phyloP scores from a whole-genome alignment of 2,797 vertebrate species.

The Leucoraja ocellata region DNA sequence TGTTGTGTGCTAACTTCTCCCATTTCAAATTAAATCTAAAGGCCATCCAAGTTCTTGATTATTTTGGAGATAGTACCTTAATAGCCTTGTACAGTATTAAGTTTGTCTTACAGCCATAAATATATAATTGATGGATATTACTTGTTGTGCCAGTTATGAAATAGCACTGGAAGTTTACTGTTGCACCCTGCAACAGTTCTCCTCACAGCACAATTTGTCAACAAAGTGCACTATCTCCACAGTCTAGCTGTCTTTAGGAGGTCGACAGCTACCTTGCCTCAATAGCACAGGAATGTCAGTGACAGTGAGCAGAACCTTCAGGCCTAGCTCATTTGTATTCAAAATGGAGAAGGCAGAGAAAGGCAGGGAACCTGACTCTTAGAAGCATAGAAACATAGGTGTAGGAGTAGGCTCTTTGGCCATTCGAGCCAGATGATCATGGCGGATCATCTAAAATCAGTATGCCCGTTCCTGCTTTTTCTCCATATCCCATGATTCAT shows the following conservation, averaged over 20 bases:
- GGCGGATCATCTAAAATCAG: no score
- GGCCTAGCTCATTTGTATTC: background rate
- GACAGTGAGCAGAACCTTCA: background rate
- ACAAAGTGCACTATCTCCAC: background rate
- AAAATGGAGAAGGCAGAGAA: background rate
- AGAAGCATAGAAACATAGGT: no score
- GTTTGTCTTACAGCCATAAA: background rate
- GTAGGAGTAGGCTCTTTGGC: no score
- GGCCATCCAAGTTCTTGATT: background rate
- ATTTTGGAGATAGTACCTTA: background rate
- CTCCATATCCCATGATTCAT: no score
- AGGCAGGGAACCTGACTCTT: background rate
- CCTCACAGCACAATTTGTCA: background rate
- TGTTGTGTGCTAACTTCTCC: background rate
- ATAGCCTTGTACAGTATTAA: background rate
- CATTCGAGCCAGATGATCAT: no score
- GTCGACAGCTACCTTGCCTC: background rate
- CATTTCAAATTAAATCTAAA: conserved; percentile 1
- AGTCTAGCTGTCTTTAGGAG: background rate
- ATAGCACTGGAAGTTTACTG: background rate
- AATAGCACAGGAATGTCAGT: background rate
- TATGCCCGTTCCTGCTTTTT: no score
- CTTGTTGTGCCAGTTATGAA: background rate
- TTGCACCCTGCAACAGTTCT: background rate
- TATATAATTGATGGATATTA: background rate